Conservation (phyloP, 2,888 invertebrate species). For the Caenorhabditis zanzibari region DNA sequence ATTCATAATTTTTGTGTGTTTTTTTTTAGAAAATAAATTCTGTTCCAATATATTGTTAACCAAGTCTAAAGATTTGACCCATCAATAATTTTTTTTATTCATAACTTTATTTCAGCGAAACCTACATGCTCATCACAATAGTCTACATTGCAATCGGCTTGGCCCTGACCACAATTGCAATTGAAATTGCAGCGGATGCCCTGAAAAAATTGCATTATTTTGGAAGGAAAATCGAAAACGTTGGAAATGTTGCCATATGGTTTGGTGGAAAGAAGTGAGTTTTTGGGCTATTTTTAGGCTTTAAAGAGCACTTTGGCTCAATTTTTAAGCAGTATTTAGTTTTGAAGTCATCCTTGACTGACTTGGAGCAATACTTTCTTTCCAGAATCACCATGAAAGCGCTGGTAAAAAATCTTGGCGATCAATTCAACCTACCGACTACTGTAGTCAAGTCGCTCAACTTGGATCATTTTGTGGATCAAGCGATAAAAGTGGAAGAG, state of each 20-base stretch:
- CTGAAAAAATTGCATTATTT: slow-evolving; percentile 82
- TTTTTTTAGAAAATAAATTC: no score
- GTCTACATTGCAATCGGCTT: slow-evolving; percentile 82
- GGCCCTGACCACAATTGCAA: slow-evolving; percentile 82
- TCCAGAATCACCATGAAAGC: slow-evolving; percentile 81
- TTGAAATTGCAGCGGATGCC: slow-evolving; percentile 82
- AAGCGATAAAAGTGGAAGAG: slow-evolving; percentile 82
- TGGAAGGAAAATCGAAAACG: slow-evolving; percentile 82
- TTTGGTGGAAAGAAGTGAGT: slow-evolving; percentile 81
- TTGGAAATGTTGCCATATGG: slow-evolving; percentile 81
- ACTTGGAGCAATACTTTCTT: no score
- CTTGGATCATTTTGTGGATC: slow-evolving; percentile 82
- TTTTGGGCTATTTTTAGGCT: not conserved
- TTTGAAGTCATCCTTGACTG: no score
- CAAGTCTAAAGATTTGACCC: no score
- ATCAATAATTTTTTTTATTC: no score
- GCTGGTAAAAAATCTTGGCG: slow-evolving; percentile 81
- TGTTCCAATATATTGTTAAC: no score
- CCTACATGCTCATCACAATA: slow-evolving; percentile 81
- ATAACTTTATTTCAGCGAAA: slow-evolving; percentile 75
- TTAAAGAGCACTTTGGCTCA: not conserved
- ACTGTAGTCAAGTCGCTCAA: slow-evolving; percentile 76
- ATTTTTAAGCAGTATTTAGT: no score
- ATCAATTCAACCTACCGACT: slow-evolving; percentile 81
- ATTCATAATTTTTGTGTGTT: no score